A percentile compares a stretch with the other conserved stretches of the same genome.
Evolutionary conservation across 2,113 vertebrate genomes (phyloP).

Genomic region (Mormyrus iriodes): DNA sequence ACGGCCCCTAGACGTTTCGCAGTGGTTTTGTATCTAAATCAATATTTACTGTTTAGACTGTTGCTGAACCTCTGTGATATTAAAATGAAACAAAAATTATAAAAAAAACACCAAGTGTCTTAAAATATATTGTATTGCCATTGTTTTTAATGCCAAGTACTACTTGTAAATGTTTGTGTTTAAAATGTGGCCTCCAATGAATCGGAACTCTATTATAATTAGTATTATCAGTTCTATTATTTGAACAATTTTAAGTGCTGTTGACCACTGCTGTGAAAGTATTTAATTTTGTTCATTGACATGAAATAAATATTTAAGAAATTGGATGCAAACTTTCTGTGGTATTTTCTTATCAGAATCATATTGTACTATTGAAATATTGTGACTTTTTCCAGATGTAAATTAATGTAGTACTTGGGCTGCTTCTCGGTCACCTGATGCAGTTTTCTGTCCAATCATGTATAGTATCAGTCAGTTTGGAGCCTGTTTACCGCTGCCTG

Average conservation of each 20-base stretch:
- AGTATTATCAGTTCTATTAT: slow-evolving; percentile 56
- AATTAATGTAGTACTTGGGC: background rate
- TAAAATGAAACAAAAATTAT: slow-evolving; percentile 54
- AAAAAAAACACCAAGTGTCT: slow-evolving; percentile 83
- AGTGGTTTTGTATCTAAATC: slow-evolving; percentile 64
- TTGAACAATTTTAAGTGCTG: slow-evolving; percentile 64
- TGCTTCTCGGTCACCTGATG: background rate
- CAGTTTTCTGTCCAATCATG: background rate
- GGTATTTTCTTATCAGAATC: slow-evolving; percentile 8
- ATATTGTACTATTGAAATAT: background rate
- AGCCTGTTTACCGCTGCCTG: background rate
- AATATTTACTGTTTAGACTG: slow-evolving; percentile 73
- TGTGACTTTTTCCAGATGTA: background rate
- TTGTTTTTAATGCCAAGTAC: slow-evolving; percentile 83
- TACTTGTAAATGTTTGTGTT: slow-evolving; percentile 79
- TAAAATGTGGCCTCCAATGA: slow-evolving; percentile 77
- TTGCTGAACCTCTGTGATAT: slow-evolving; percentile 74
- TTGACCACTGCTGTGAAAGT: slow-evolving; percentile 77
- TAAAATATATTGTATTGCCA: slow-evolving; percentile 79
- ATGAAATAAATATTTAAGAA: slow-evolving; percentile 85
- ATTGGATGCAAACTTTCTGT: slow-evolving; percentile 44
- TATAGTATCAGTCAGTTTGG: background rate
- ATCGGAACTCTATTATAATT: slow-evolving; percentile 51
- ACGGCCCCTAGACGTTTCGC: slow-evolving; percentile 40
- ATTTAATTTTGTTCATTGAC: slow-evolving; percentile 71